Evolutionary conservation across 2,797 vertebrate genomes (phyloP).

Genomic region (Rhinogobio ventralis): DNA sequence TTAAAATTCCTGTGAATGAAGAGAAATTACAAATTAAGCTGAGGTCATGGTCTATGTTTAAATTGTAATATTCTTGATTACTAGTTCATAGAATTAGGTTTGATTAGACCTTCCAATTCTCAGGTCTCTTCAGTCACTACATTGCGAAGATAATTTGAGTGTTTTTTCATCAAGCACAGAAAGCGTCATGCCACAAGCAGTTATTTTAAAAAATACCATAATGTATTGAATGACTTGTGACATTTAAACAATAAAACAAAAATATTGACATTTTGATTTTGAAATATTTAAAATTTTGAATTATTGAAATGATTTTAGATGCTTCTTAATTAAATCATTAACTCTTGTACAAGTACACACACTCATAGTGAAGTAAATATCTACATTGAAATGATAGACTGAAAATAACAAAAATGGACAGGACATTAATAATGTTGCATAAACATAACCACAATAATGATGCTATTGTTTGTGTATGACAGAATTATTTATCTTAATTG

Average conservation of each 20-base stretch:
- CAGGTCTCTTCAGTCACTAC: conserved; percentile 14
- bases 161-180: conserved; percentile 34
- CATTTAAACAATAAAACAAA: conserved; percentile 4
- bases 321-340: not conserved
- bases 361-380: not conserved
- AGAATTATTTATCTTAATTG: conserved; percentile 9
- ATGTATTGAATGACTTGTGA: not conserved
- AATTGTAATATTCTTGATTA: conserved; percentile 32
- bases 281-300: too few relatives aligned
- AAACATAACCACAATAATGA: not conserved
- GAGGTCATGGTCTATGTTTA: conserved; percentile 13
- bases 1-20: not conserved
- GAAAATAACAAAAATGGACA: not conserved
- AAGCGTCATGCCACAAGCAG: not conserved
- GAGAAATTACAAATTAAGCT: not conserved
- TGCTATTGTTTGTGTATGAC: conserved; percentile 4
- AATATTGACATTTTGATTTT: too few relatives aligned
- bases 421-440: not conserved
- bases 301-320: too few relatives aligned
- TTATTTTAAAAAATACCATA: not conserved
- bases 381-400: not conserved
- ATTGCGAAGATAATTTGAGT: conserved; percentile 22
- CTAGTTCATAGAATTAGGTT: conserved; percentile 23
- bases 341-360: not conserved
- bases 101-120: conserved; percentile 36